Evolutionary conservation across 2,888 invertebrate genomes (phyloP).

Genomic region (Meta bourneti): DNA sequence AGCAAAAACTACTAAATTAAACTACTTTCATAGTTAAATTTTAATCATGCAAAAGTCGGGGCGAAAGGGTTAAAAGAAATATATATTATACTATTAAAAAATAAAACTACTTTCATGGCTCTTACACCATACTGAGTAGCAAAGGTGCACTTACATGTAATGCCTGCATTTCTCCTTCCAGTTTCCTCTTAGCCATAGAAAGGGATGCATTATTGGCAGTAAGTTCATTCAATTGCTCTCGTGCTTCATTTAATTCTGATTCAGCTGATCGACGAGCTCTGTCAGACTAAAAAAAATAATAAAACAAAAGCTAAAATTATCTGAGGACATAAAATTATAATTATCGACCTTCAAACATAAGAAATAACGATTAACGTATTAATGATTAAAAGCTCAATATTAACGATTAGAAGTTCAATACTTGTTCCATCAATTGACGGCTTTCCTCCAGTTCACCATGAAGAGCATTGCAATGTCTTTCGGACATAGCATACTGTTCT

Average conservation of each 20-base stretch:
- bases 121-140: background rate
- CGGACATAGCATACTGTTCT: constrained; percentile 97
- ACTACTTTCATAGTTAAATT: too few relatives aligned
- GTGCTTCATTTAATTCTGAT: constrained; percentile 97
- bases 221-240: constrained; percentile 98
- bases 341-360: background rate
- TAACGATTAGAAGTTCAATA: constrained; percentile 53
- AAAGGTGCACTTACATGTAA: constrained; percentile 86
- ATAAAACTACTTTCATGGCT: background rate
- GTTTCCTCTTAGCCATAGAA: constrained; percentile 98
- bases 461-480: constrained; percentile 97
- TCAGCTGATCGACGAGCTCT: constrained; percentile 98
- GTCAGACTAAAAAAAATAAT: constrained; percentile 85
- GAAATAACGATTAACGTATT: background rate
- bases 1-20: too few relatives aligned
- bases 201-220: constrained; percentile 95
- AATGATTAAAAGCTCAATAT: background rate
- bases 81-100: too few relatives aligned
- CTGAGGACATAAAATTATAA: background rate
- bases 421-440: constrained; percentile 96
- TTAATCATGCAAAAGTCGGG: too few relatives aligned
- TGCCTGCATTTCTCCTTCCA: constrained; percentile 98
- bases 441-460: constrained; percentile 99
- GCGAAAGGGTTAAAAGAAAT: too few relatives aligned
- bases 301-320: background rate